Evolutionary conservation across 1,140 invertebrate genomes (phyloP).

Genomic region (Dreissena polymorpha): DNA sequence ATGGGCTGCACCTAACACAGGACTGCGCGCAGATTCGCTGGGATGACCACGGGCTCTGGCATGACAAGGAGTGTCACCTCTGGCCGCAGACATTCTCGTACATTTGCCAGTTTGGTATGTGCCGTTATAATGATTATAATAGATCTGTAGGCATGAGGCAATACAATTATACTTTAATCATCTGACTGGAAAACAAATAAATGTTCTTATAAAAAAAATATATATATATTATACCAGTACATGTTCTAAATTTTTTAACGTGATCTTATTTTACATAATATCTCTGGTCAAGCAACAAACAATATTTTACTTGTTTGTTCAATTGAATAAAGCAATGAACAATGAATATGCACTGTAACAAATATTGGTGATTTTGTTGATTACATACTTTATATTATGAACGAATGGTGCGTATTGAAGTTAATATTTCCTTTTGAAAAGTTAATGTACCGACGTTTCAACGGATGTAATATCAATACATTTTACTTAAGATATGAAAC

Average conservation of each 20-base stretch:
- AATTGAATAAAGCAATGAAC: too few relatives aligned
- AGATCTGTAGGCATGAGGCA: neutral
- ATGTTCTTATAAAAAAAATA: neutral
- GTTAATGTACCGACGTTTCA: neutral
- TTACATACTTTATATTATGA: neutral
- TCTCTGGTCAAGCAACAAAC: neutral
- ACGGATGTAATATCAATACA: neutral
- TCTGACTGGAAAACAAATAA: neutral
- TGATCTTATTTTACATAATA: conserved; percentile 9
- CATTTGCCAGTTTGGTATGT: conserved; percentile 46
- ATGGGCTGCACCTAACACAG: conserved; percentile 35
- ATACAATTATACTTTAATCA: neutral
- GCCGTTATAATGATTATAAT: neutral
- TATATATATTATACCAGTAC: conserved; percentile 13
- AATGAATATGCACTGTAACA: neutral
- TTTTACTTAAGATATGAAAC: neutral
- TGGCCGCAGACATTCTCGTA: conserved; percentile 32
- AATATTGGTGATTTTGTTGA: neutral
- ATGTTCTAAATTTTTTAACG: neutral
- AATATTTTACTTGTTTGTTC: too few relatives aligned
- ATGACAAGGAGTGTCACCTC: conserved; percentile 40
- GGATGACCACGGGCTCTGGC: conserved; percentile 36
- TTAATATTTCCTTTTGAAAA: neutral
- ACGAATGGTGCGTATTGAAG: neutral
- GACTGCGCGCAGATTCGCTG: conserved; percentile 41